These are phyloP conservation scores for Griposia aprilina DNA, from an alignment of 2,888 invertebrate species.

Conservation along the genomic window DNA sequence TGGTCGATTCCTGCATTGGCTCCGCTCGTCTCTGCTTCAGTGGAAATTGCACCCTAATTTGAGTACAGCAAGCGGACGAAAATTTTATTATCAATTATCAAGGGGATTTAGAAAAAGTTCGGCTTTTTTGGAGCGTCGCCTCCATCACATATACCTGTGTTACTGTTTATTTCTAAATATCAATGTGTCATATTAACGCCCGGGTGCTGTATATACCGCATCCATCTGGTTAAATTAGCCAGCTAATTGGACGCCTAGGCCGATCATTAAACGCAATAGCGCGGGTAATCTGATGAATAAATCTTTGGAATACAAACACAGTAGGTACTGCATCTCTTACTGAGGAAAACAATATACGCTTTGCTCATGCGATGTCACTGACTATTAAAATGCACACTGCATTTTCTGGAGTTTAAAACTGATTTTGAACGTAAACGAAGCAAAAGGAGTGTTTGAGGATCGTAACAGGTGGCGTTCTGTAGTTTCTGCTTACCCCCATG, in stretches of 20 bases:
- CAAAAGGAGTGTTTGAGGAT: too few relatives aligned
- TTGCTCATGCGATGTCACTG: background rate
- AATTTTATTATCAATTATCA: background rate
- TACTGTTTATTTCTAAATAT: background rate
- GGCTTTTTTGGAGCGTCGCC: background rate
- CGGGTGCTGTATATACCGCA: background rate
- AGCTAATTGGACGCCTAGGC: too few relatives aligned
- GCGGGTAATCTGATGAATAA: too few relatives aligned
- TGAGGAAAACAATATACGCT: background rate
- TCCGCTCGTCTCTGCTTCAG: background rate
- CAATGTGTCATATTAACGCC: background rate
- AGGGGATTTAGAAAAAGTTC: background rate
- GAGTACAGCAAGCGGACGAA: background rate
- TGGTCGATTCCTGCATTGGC: background rate
- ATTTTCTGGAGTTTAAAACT: background rate
- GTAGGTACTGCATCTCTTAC: background rate
- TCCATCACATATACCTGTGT: background rate
- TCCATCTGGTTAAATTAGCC: too few relatives aligned
- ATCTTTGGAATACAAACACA: slow-evolving; percentile 11
- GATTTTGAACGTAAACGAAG: background rate
- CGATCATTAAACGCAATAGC: too few relatives aligned
- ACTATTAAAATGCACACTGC: background rate
- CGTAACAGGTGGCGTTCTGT: too few relatives aligned
- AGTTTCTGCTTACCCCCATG: too few relatives aligned
- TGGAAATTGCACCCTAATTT: background rate